Evolutionary conservation across 2,888 invertebrate genomes (phyloP).

Genomic region (Drosophila differens): DNA sequence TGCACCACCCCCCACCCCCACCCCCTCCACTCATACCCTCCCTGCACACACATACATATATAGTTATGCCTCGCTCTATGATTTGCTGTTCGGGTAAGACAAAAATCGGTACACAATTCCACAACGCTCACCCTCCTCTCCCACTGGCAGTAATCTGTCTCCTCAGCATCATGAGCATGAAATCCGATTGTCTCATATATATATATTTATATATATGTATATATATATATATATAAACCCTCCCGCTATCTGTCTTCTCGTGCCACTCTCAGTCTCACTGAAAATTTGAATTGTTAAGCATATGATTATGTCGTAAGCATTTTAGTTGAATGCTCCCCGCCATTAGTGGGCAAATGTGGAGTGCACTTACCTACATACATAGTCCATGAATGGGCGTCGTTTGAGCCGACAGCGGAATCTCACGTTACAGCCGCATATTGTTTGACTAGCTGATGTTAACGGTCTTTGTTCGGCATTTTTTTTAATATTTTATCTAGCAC

Average conservation of each 20-base stretch:
- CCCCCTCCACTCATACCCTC: neutral
- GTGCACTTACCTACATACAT: neutral
- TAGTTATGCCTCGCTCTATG: slow-evolving; percentile 22
- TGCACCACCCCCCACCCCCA: neutral
- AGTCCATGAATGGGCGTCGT: slow-evolving; percentile 7
- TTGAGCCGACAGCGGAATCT: slow-evolving; percentile 3
- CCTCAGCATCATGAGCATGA: slow-evolving; percentile 20
- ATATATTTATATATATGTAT: neutral
- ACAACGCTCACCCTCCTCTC: neutral
- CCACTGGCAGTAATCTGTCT: neutral
- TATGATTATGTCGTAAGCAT: slow-evolving; percentile 49
- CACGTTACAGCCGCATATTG: slow-evolving; percentile 17
- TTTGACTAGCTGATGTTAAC: slow-evolving; percentile 20
- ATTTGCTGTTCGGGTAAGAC: slow-evolving; percentile 31
- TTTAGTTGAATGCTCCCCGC: slow-evolving; percentile 46
- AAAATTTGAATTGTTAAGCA: slow-evolving; percentile 43
- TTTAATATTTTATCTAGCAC: neutral
- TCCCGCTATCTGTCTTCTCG: neutral
- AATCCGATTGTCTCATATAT: slow-evolving; percentile 51
- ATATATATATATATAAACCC: neutral
- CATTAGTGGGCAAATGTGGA: slow-evolving; percentile 31
- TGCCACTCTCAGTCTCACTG: too few species aligned
- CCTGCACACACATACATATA: neutral
- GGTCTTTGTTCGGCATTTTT: slow-evolving; percentile 4
- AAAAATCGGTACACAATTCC: slow-evolving; percentile 46